These are phyloP conservation scores for Silvanus unidentatus DNA, from an alignment of 2,888 invertebrate genomes.

Conservation along the genomic window DNA sequence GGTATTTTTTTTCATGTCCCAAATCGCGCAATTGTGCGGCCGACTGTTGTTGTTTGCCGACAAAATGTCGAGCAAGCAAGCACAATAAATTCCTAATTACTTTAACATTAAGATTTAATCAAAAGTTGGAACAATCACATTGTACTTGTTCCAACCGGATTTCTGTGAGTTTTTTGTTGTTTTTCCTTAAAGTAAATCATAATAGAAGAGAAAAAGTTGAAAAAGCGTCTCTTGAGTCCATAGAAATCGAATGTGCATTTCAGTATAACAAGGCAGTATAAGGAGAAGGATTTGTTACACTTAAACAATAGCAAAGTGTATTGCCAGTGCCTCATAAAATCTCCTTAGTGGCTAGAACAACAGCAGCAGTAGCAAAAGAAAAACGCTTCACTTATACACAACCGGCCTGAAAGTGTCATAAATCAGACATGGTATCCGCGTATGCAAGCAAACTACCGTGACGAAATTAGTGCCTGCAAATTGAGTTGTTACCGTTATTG, in stretches of 20 bases:
- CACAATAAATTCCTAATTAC: no score
- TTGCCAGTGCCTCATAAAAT: slow-evolving; percentile 5
- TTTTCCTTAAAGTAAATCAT: no score
- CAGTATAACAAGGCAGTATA: not conserved
- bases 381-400: not conserved
- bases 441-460: slow-evolving; percentile 18
- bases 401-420: not conserved
- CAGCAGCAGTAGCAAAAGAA: not conserved
- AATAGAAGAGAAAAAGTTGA: no score
- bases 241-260: not conserved
- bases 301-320: not conserved
- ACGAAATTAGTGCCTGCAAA: slow-evolving; percentile 32
- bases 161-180: no score
- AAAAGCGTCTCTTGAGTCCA: not conserved
- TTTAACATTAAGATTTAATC: no score
- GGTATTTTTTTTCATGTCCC: no score
- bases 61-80: no score
- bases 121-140: no score
- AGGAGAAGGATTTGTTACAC: slow-evolving; percentile 3
- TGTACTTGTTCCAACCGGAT: no score
- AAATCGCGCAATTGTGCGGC: no score
- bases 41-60: no score
- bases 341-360: slow-evolving; percentile 1
- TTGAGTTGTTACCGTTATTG: slow-evolving; percentile 25
- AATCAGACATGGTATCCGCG: slow-evolving; percentile 12